Evolutionary conservation across 2,888 invertebrate genomes (phyloP).

Genomic region (Harpalus rufipes): DNA sequence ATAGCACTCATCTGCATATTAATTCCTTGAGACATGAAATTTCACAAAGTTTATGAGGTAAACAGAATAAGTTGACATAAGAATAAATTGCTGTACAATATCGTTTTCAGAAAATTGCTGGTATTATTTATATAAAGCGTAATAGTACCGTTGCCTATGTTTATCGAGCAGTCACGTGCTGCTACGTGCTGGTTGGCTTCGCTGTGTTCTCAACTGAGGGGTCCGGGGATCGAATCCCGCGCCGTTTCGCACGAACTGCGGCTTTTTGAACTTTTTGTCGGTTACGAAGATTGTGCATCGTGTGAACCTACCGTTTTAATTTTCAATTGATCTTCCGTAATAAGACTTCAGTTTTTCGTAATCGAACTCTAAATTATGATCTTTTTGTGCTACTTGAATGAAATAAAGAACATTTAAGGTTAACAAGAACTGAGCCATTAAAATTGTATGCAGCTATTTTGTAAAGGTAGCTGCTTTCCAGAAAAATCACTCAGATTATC

Average conservation of each 20-base stretch:
- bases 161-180: constrained; percentile 34
- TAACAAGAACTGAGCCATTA: constrained; percentile 47
- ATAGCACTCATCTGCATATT: constrained; percentile 16
- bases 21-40: constrained; percentile 13
- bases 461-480: constrained; percentile 43
- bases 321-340: constrained; percentile 63
- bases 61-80: not conserved
- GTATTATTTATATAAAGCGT: constrained; percentile 29
- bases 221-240: constrained; percentile 25
- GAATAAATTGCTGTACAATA: constrained; percentile 20
- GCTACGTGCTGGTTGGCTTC: constrained; percentile 10
- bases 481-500: constrained; percentile 51
- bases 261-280: constrained; percentile 57
- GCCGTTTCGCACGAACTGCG: constrained; percentile 47
- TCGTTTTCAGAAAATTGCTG: constrained; percentile 44
- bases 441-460: constrained; percentile 51
- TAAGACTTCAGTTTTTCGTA: constrained; percentile 54
- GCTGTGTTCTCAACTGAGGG: constrained; percentile 4
- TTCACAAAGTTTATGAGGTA: not conserved
- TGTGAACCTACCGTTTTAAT: constrained; percentile 64
- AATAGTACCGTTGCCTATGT: constrained; percentile 24
- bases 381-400: constrained; percentile 55
- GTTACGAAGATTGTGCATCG: constrained; percentile 63
- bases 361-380: constrained; percentile 51
- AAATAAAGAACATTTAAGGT: constrained; percentile 43